Percentiles rank a stretch among this genome's conserved stretches.
Conservation (phyloP, 1,140 invertebrate species). For the Triops cancriformis region DNA sequence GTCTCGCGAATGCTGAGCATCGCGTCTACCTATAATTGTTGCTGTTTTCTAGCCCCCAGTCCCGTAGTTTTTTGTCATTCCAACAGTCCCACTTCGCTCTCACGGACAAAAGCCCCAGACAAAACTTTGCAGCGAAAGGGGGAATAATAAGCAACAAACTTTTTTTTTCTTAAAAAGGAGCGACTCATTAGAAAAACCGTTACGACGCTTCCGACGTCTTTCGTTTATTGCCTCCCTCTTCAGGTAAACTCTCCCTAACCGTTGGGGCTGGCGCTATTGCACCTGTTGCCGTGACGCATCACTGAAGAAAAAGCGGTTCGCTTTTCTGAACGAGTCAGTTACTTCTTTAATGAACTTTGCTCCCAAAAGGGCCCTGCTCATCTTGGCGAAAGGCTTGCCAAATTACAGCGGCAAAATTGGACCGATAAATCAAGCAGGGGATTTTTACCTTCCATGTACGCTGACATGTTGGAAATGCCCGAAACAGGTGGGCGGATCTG, state of each 20-base stretch:
- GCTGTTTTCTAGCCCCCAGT: background rate
- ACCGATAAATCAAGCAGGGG: too few species aligned
- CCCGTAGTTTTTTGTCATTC: background rate
- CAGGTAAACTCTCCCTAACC: background rate
- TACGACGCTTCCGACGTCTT: slow-evolving; percentile 9
- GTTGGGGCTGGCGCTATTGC: background rate
- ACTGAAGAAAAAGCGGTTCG: background rate
- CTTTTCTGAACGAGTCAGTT: too few species aligned
- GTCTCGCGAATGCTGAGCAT: background rate
- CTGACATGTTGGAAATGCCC: slow-evolving; percentile 30
- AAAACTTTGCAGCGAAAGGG: background rate
- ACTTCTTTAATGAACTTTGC: background rate
- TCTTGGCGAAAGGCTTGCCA: background rate
- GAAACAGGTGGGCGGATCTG: background rate
- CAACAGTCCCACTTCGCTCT: background rate
- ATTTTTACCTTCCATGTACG: slow-evolving; percentile 23
- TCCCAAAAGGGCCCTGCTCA: background rate
- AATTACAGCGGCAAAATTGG: background rate
- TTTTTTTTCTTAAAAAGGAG: background rate
- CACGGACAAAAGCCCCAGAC: background rate
- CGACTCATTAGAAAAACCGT: background rate
- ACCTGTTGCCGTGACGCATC: background rate
- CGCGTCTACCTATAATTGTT: background rate
- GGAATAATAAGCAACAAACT: background rate
- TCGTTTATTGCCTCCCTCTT: background rate